Percentiles rank a stretch among this genome's conserved stretches.
These are phyloP conservation scores for Panurus biarmicus DNA, from an alignment of 2,113 vertebrate species.

Conservation along the genomic window DNA sequence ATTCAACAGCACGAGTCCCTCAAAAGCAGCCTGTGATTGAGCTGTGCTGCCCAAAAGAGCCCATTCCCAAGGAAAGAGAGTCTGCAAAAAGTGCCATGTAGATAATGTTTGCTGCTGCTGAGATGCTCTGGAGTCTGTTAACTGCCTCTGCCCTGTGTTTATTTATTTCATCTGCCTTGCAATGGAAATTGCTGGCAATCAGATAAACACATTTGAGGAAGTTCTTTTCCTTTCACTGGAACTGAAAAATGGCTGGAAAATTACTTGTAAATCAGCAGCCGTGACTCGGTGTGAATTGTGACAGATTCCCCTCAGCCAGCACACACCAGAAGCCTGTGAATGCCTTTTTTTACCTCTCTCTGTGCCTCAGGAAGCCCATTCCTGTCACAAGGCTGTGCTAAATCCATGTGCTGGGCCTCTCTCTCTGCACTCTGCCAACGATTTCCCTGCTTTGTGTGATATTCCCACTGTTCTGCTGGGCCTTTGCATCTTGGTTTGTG, in stretches of 20 bases:
- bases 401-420: background rate
- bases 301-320: background rate
- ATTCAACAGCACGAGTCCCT: background rate
- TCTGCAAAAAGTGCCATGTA: background rate
- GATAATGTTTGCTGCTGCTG: background rate
- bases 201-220: background rate
- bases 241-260: background rate
- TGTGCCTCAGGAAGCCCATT: background rate
- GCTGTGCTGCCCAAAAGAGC: background rate
- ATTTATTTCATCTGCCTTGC: conserved; percentile 1
- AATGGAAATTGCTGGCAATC: conserved; percentile 10
- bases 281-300: background rate
- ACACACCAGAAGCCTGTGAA: background rate
- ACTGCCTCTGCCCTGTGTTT: background rate
- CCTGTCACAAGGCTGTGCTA: background rate
- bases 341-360: background rate
- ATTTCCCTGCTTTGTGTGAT: conserved; percentile 33
- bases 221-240: background rate
- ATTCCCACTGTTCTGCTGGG: background rate
- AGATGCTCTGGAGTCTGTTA: background rate
- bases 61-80: background rate
- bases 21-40: background rate
- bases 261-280: background rate
- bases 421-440: background rate
- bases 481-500: background rate